Percentiles rank a stretch among this genome's conserved stretches.
Evolutionary conservation across 2,797 vertebrate genomes (phyloP).

Genomic region (Cyclopterus lumpus): DNA sequence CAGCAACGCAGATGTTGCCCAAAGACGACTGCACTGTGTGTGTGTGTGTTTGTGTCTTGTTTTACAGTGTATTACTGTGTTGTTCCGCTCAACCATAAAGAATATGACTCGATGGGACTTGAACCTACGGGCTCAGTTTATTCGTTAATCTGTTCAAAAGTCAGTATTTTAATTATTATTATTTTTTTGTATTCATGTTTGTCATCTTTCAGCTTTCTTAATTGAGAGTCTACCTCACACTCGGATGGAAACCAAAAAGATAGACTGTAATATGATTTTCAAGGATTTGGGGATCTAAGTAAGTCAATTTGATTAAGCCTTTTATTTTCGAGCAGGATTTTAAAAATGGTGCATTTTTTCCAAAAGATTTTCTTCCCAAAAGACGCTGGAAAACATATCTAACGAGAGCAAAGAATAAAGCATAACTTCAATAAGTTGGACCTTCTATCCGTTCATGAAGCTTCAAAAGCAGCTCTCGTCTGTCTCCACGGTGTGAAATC

Average conservation of each 20-base stretch:
- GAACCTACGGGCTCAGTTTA: background rate
- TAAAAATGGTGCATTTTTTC: background rate
- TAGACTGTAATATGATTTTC: background rate
- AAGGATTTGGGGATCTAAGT: background rate
- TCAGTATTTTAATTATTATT: background rate
- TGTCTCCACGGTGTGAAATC: background rate
- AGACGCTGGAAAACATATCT: background rate
- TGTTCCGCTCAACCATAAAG: background rate
- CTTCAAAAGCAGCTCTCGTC: background rate
- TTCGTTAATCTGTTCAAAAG: background rate
- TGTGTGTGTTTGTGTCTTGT: background rate
- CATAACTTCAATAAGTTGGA: background rate
- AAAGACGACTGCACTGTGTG: slow-evolving; percentile 22
- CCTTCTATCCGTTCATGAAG: background rate
- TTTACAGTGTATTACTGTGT: background rate
- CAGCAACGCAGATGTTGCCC: slow-evolving; percentile 62
- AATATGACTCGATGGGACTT: background rate
- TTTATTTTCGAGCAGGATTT: background rate
- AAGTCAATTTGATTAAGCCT: background rate
- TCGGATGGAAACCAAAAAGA: background rate
- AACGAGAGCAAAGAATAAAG: background rate
- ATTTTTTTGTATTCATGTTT: background rate
- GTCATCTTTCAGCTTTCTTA: background rate
- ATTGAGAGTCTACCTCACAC: background rate
- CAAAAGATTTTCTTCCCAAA: background rate